Conservation (phyloP, 2,113 vertebrate genomes). For the Coturnix japonica region DNA sequence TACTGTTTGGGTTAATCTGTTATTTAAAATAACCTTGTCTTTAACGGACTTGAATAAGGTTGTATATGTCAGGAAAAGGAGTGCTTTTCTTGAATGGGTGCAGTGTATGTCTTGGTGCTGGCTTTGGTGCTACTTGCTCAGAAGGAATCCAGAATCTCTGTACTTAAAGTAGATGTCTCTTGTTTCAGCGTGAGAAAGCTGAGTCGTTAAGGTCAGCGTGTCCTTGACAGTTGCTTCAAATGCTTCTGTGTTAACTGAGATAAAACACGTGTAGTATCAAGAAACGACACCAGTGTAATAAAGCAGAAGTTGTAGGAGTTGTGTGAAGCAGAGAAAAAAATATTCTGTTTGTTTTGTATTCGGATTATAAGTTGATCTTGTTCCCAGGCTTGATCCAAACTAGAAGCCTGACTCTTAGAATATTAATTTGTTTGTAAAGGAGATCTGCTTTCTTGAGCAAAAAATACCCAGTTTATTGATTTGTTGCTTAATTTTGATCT, state of each 20-base stretch:
- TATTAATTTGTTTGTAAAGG: background rate
- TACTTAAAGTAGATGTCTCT: background rate
- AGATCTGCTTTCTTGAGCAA: background rate
- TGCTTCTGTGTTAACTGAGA: constrained; percentile 20
- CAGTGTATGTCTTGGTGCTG: background rate
- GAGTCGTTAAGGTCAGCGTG: background rate
- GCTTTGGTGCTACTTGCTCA: background rate
- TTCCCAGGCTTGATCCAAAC: background rate
- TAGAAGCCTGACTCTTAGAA: background rate
- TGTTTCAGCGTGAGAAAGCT: background rate
- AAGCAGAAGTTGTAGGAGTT: constrained; percentile 5
- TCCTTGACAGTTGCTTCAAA: constrained; percentile 9
- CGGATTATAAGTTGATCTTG: background rate
- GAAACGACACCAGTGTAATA: background rate
- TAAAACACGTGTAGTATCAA: background rate
- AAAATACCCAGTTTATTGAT: background rate
- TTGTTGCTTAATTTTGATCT: background rate
- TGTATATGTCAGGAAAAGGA: background rate
- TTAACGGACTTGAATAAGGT: background rate
- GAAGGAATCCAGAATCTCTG: background rate
- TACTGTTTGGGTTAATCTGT: background rate
- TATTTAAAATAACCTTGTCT: background rate
- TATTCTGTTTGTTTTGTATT: background rate
- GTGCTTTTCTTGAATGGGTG: background rate
- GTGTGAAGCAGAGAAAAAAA: background rate